phyloP scores from a whole-genome alignment of 2,113 vertebrate species.

The Polypterus senegalus region DNA sequence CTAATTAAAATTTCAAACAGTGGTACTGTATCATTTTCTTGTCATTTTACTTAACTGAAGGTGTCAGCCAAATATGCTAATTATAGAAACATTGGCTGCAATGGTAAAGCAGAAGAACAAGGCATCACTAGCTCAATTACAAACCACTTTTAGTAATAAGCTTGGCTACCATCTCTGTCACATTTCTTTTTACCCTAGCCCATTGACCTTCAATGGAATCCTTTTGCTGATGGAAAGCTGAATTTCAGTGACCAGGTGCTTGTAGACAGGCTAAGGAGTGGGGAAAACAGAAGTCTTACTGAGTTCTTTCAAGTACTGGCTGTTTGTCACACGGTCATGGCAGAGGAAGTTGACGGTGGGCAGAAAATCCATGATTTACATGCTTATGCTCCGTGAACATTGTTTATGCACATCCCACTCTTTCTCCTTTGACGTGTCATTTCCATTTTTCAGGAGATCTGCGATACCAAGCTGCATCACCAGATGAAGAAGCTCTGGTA shows the following conservation, averaged over 20 bases:
- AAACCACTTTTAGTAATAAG: too few species aligned
- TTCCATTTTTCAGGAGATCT: slow-evolving; percentile 43
- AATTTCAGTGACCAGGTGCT: slow-evolving; percentile 41
- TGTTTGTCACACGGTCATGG: slow-evolving; percentile 86
- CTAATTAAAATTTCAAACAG: too few species aligned
- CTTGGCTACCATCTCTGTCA: not conserved
- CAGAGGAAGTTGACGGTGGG: slow-evolving; percentile 60
- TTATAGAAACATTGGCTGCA: too few species aligned
- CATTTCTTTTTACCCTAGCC: slow-evolving; percentile 34
- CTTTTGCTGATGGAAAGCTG: slow-evolving; percentile 30
- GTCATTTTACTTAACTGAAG: too few species aligned
- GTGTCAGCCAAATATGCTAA: too few species aligned
- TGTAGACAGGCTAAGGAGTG: slow-evolving; percentile 30
- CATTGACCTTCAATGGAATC: slow-evolving; percentile 46
- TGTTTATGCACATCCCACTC: too few species aligned
- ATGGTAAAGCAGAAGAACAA: too few species aligned
- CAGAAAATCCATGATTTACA: too few species aligned
- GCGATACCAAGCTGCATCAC: slow-evolving; percentile 79
- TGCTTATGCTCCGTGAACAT: too few species aligned
- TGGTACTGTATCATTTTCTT: too few species aligned
- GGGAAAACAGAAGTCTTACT: slow-evolving; percentile 27
- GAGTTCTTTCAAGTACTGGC: slow-evolving; percentile 75
- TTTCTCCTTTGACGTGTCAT: too few species aligned
- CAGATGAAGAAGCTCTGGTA: slow-evolving; percentile 80
- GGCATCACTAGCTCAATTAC: too few species aligned